Percentiles rank a stretch among this genome's conserved stretches.
Conservation (phyloP, 2,797 vertebrate species). For the Acrossocheilus wenchowensis region DNA sequence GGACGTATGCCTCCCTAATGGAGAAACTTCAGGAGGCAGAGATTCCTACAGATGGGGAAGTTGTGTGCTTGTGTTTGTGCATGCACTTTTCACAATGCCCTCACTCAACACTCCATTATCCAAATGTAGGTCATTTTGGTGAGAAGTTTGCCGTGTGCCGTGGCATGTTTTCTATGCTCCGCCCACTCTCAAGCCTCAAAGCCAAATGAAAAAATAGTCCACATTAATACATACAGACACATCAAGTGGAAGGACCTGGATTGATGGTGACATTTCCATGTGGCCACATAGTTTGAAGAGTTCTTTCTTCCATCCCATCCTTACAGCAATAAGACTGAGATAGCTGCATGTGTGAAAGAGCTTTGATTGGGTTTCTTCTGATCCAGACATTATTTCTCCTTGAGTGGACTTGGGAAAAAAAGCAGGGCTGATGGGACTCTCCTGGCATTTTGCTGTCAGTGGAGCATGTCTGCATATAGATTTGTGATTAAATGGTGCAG, state of each 20-base stretch:
- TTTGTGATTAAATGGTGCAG: slow-evolving; percentile 34
- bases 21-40: slow-evolving; percentile 55
- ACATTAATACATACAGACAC: not conserved
- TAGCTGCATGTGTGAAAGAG: slow-evolving; percentile 28
- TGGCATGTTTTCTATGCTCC: slow-evolving; percentile 46
- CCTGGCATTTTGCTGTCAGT: slow-evolving; percentile 23
- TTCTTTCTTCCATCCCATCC: not conserved
- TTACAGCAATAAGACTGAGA: slow-evolving; percentile 23
- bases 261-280: slow-evolving; percentile 17
- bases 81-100: slow-evolving; percentile 12
- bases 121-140: slow-evolving; percentile 60
- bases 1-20: slow-evolving; percentile 48
- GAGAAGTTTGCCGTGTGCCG: slow-evolving; percentile 40
- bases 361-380: slow-evolving; percentile 42
- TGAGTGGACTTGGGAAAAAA: slow-evolving; percentile 21
- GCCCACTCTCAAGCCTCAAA: slow-evolving; percentile 13
- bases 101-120: slow-evolving; percentile 45
- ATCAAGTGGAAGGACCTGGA: not conserved
- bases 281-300: slow-evolving; percentile 12
- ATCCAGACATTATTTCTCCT: slow-evolving; percentile 27
- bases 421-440: not conserved
- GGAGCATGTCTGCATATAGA: slow-evolving; percentile 47
- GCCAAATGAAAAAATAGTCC: not conserved
- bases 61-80: slow-evolving; percentile 39
- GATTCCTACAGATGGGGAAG: slow-evolving; percentile 24